phyloP scores from a whole-genome alignment of 2,797 vertebrate genomes.

The Mallotus villosus region DNA sequence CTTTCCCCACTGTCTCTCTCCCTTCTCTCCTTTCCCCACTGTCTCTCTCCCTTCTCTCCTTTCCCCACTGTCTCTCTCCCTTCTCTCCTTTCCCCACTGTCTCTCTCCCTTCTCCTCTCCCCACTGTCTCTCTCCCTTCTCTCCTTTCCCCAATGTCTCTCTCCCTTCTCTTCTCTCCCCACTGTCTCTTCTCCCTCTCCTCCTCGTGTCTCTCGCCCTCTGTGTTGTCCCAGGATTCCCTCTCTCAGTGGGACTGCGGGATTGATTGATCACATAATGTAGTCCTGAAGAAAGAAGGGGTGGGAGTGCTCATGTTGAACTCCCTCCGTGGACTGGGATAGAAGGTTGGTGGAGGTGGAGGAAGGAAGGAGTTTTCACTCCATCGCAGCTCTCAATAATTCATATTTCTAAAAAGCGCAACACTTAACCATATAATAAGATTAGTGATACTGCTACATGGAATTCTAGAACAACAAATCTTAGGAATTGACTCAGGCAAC shows the following conservation, averaged over 20 bases:
- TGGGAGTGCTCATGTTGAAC: slow-evolving; percentile 35
- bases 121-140: neutral
- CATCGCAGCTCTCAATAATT: too few species aligned
- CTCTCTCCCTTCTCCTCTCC: slow-evolving; percentile 23
- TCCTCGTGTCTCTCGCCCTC: neutral
- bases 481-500: neutral
- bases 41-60: neutral
- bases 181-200: slow-evolving; percentile 33
- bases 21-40: slow-evolving; percentile 2
- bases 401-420: too few species aligned
- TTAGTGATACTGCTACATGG: neutral
- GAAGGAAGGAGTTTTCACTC: too few species aligned
- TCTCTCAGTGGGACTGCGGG: slow-evolving; percentile 47
- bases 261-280: slow-evolving; percentile 78
- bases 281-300: slow-evolving; percentile 56
- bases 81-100: slow-evolving; percentile 27
- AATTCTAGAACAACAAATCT: neutral
- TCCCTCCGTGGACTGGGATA: neutral
- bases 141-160: neutral
- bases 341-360: slow-evolving; percentile 12
- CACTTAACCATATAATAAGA: too few species aligned
- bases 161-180: slow-evolving; percentile 16
- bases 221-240: slow-evolving; percentile 34
- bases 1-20: slow-evolving; percentile 35
- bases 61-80: neutral